Base-by-base conservation (phyloP, 2,797 vertebrate species). In the Loris lydekkerianus region DNA sequence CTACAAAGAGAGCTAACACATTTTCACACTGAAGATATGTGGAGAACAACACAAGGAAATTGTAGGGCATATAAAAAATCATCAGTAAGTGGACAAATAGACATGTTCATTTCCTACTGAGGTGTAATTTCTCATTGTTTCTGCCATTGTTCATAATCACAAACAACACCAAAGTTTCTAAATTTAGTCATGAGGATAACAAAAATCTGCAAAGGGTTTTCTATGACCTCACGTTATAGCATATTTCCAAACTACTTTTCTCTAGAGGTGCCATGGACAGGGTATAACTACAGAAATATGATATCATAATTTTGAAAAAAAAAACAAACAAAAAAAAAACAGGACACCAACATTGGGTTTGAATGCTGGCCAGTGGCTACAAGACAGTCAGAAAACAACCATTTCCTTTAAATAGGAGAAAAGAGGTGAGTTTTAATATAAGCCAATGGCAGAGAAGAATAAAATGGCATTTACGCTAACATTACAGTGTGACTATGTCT, bases 181-280 rank as follows among this genome's bases (percentile, higher is more conserved):
- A 49, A 88, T 75, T 80, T 27, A 49, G 25, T 49, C 49, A 46
- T 92, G 20, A 40, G 23, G 5, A 7, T 37, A 73, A 85, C 14
- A 86, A 94, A n/a, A 81, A 86, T 13, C 5, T 87, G n/a, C 18
- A 73, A 88, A 84, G 15, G 77, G 65, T 67, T 25, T 91, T 91
- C 58, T 91, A 7, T 4, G 27, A 46, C 78, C 37, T 86, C 9
- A 0, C 67, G 18, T 72, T 86, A 75, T 31, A 40, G 4, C 10
- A 18, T 86, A 63, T 92, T 69, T 27, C 14, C 84, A 65, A 70
- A 40, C 43, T 9, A 85, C 56, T 76, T 69, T 56, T 17, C 69
- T 4, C 60, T 82, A 34, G 40, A 37, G 5, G 29, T 80, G 37
- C 43, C 20, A n/a, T 25, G 23, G 25, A 63, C 15, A 70, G 14